phyloP scores from a whole-genome alignment of 2,113 vertebrate species.

The Falcunculus frontatus region DNA sequence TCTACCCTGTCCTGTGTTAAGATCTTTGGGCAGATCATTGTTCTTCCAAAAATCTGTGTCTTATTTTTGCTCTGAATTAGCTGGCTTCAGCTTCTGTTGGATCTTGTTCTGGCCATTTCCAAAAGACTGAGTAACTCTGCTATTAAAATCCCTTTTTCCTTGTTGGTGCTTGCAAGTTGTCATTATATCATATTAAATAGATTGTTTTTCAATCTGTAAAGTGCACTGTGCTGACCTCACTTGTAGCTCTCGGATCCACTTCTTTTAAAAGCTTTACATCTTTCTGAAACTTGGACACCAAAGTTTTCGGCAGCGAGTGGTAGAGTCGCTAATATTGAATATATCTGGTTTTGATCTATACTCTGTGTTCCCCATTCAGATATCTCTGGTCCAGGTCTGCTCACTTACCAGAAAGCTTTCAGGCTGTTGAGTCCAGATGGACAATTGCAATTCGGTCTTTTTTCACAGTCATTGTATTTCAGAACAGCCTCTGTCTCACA shows the following conservation, averaged over 20 bases:
- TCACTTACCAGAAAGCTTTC: not conserved
- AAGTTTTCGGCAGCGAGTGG: not conserved
- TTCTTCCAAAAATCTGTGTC: not conserved
- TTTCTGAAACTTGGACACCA: not conserved
- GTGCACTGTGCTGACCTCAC: not conserved
- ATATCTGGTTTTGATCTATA: not conserved
- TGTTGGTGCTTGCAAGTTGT: conserved; percentile 12
- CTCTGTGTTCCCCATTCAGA: not conserved
- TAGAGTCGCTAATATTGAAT: not conserved
- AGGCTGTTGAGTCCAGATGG: not conserved
- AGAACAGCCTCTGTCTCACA: not conserved
- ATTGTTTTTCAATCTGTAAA: not conserved
- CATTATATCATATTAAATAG: conserved; percentile 2
- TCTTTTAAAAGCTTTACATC: not conserved
- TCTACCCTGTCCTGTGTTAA: not conserved
- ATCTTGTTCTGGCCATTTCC: not conserved
- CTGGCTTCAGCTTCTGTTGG: not conserved
- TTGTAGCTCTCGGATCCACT: not conserved
- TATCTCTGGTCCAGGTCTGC: not conserved
- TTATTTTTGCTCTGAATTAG: conserved; percentile 1
- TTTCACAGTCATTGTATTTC: not conserved
- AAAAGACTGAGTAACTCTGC: not conserved
- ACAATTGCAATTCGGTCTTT: not conserved
- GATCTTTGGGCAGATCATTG: not conserved
- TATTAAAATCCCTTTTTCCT: not conserved